A percentile compares a stretch with the other conserved stretches of the same genome.
Conservation (phyloP, 2,113 vertebrate species). For the Microcebus lehilahytsara region DNA sequence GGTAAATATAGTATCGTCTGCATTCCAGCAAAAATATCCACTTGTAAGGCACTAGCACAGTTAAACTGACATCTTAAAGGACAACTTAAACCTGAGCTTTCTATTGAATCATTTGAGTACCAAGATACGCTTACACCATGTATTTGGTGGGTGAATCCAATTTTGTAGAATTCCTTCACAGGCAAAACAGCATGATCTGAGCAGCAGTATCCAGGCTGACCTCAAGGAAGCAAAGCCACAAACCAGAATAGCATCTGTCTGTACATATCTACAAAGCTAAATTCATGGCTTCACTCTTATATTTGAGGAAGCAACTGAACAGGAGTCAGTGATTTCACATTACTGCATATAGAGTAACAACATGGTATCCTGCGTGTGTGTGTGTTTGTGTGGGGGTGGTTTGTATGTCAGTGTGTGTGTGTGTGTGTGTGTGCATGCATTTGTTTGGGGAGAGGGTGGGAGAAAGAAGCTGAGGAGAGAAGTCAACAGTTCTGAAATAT, state of each 20-base stretch:
- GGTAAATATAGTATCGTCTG: conserved; percentile 95
- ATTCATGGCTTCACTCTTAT: conserved; percentile 75
- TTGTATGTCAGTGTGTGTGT: background rate
- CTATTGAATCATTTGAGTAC: conserved; percentile 84
- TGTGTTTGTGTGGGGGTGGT: background rate
- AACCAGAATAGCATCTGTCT: conserved; percentile 75
- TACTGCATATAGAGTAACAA: conserved; percentile 38
- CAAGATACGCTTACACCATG: conserved; percentile 69
- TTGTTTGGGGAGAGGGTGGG: conserved; percentile 59
- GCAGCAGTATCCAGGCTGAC: conserved; percentile 78
- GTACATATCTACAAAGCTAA: conserved; percentile 79
- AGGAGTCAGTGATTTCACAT: conserved; percentile 60
- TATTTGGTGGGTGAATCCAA: conserved; percentile 77
- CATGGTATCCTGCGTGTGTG: background rate
- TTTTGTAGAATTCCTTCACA: conserved; percentile 81
- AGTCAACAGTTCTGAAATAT: conserved; percentile 67
- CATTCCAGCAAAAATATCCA: conserved; percentile 95
- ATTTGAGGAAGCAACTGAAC: conserved; percentile 68
- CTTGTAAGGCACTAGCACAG: conserved; percentile 91
- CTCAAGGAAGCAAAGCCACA: conserved; percentile 82
- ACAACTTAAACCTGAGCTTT: conserved; percentile 93
- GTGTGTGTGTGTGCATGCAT: background rate
- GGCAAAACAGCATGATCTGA: conserved; percentile 83
- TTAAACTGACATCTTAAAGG: conserved; percentile 94
- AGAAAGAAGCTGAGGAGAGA: conserved; percentile 43